A percentile compares a stretch with the other conserved stretches of the same genome.
These are phyloP conservation scores for Rhipidura dahli DNA, from an alignment of 2,113 vertebrate species.

Conservation along the genomic window DNA sequence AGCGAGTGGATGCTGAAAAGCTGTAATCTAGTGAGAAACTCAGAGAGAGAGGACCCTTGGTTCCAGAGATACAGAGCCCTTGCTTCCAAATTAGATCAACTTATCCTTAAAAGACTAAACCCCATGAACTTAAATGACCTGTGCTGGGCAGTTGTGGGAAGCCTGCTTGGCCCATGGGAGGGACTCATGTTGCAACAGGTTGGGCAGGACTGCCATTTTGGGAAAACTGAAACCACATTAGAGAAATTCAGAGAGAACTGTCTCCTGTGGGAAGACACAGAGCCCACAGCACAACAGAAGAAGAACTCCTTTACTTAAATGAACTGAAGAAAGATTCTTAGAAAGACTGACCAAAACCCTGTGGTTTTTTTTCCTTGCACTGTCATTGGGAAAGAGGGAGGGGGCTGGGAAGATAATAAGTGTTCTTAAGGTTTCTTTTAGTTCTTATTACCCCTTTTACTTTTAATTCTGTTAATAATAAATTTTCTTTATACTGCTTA, in stretches of 20 bases:
- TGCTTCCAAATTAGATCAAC: background rate
- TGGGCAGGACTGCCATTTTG: background rate
- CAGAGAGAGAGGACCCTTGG: background rate
- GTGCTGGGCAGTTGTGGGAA: background rate
- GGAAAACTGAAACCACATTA: background rate
- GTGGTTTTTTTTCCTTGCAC: background rate
- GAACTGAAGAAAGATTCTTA: background rate
- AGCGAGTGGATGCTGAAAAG: background rate
- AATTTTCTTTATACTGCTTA: background rate
- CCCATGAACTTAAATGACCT: background rate
- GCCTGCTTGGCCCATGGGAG: background rate
- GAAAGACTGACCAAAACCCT: background rate
- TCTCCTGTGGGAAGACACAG: too few species aligned
- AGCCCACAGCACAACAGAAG: too few species aligned
- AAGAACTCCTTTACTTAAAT: background rate
- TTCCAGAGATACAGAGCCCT: too few species aligned
- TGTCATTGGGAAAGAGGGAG: background rate
- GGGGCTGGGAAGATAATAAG: background rate
- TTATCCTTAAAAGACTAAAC: background rate
- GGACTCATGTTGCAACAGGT: background rate
- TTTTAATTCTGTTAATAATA: background rate
- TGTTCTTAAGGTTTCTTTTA: background rate
- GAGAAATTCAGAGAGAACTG: background rate
- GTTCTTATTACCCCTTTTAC: background rate
- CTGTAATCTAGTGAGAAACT: background rate